These are phyloP conservation scores for Eristalis intricaria DNA, from an alignment of 2,888 invertebrate genomes.

Conservation along the genomic window DNA sequence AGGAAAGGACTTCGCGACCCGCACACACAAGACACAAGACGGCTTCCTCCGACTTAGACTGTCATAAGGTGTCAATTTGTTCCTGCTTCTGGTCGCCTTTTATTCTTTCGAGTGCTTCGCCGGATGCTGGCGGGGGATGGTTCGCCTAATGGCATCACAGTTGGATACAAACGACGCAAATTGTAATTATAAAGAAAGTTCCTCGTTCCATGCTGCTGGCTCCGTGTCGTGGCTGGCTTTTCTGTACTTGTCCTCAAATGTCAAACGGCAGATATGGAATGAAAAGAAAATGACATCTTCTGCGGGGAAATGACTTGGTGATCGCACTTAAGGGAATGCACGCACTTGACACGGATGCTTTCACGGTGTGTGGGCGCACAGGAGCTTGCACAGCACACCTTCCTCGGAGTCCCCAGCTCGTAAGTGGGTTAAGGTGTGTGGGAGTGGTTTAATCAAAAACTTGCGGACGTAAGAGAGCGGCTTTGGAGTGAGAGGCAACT, in stretches of 20 bases:
- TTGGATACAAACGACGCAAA: background rate
- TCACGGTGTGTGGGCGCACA: background rate
- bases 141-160: conserved; percentile 24
- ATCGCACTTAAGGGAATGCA: conserved; percentile 25
- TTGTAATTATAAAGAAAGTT: conserved; percentile 35
- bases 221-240: background rate
- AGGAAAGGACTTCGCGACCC: background rate
- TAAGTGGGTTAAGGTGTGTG: background rate
- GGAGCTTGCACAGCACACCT: background rate
- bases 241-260: background rate
- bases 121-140: background rate
- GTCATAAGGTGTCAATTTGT: conserved; percentile 38
- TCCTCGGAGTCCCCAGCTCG: background rate
- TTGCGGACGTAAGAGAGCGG: background rate
- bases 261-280: background rate
- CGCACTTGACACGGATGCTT: background rate
- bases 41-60: background rate
- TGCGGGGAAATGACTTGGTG: conserved; percentile 20
- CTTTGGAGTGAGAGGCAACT: background rate
- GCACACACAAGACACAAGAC: background rate
- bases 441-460: background rate
- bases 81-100: conserved; percentile 16
- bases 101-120: background rate
- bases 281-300: background rate
- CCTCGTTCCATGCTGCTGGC: background rate